Base-by-base conservation (phyloP, 2,797 vertebrate species). In the Phoebastria nigripes region DNA sequence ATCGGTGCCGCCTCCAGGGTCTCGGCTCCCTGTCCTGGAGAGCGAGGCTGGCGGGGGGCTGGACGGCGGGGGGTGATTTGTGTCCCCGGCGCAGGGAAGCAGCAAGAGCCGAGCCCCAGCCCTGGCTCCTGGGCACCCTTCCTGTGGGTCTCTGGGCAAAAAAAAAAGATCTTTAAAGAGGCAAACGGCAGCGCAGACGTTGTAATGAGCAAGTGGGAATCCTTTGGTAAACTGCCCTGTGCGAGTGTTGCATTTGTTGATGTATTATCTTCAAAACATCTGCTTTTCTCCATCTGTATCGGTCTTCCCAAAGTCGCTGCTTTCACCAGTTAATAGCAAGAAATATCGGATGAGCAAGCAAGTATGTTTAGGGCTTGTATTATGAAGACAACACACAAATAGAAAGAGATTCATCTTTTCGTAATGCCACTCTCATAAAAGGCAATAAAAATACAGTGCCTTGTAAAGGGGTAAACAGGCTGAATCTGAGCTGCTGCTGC, bases 331-430 rank as follows among this genome's bases (percentile, higher is more conserved):
- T 95, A 93, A 92, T 82, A 87, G 88, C 89, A 77, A 96, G 93
- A 93, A 94, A 96, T 96, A 96, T 89, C 31, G 33, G 88, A 92
- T 94, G 93, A 96, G 79, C 83, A 77, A 91, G 87, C 81, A 96
- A 95, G 93, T 96, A 89, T 71, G 91, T 97, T 96, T 93, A 94
- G 83, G 80, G 55, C 87, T 96, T 95, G 88, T 91, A 59, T 94
- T 96, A 82, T 61, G 88, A 93, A 97, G 96, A 96, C 96, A 93
- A 82, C 59, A 28, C 78, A 52, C 89, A 82, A 94, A 94, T 63
- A 96, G 90, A 78, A 90, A 94, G 71, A 96, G 93, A 97, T 96
- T 88, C 79, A 93, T 97, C 95, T 96, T 90, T 96, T 89, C 59
- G 54, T 92, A 97, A 94, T 93, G 90, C 88, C 89, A 84, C 91